phyloP scores from a whole-genome alignment of 1,140 invertebrate genomes.

The Acromyrmex charruanus region DNA sequence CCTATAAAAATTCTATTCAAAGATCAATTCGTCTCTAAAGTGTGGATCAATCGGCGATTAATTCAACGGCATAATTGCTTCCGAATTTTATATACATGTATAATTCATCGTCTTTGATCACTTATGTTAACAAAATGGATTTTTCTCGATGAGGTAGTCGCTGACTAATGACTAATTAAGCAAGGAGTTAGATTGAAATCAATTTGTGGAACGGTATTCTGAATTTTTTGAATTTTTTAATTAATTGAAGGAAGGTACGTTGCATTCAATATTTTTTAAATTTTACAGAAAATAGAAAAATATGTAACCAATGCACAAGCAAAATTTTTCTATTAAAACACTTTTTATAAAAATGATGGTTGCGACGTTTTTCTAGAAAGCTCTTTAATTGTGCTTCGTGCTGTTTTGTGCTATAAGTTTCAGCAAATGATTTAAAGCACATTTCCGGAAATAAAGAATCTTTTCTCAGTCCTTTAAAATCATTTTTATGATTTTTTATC shows the following conservation, averaged over 20 bases:
- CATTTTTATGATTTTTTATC: neutral
- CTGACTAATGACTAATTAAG: neutral
- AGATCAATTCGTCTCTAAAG: neutral
- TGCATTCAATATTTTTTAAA: too few relatives aligned
- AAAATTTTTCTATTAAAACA: too few relatives aligned
- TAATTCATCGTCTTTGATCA: neutral
- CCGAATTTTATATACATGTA: neutral
- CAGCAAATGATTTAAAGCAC: neutral
- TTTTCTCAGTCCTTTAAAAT: neutral
- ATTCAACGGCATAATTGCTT: neutral
- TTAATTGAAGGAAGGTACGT: too few relatives aligned
- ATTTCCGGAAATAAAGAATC: neutral
- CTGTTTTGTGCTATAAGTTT: neutral
- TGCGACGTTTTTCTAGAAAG: neutral
- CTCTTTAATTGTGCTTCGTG: neutral
- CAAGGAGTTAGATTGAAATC: neutral
- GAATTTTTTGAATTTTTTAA: too few relatives aligned
- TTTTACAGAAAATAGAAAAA: too few relatives aligned
- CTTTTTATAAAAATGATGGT: too few relatives aligned
- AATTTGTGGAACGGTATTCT: neutral
- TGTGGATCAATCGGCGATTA: neutral
- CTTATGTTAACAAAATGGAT: neutral
- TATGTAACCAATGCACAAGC: too few relatives aligned
- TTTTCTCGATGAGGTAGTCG: neutral
- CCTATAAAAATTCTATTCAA: neutral